Conservation (phyloP, 2,797 vertebrate species). For the Bradypodion pumilum region DNA sequence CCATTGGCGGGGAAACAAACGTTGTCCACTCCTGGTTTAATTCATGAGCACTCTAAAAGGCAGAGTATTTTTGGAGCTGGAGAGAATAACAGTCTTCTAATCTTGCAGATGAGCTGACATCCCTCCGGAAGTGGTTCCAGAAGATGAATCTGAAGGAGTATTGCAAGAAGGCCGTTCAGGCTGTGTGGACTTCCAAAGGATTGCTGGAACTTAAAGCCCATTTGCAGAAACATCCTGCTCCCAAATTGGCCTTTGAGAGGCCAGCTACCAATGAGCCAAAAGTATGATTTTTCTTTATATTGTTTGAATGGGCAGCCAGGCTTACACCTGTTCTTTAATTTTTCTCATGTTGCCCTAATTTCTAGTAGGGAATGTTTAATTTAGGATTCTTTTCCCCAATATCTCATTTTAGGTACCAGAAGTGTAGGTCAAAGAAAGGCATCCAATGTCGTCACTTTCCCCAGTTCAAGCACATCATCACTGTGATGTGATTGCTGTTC, state of each 20-base stretch:
- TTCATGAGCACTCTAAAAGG: neutral
- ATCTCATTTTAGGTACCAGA: neutral
- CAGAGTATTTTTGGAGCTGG: accelerated
- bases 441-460: neutral
- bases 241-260: slow-evolving; percentile 62
- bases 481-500: neutral
- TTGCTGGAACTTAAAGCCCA: slow-evolving; percentile 78
- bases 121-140: slow-evolving; percentile 84
- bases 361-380: neutral
- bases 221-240: slow-evolving; percentile 84
- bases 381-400: neutral
- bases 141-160: slow-evolving; percentile 74
- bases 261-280: slow-evolving; percentile 79
- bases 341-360: neutral
- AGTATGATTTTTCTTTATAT: slow-evolving; percentile 67
- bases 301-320: neutral
- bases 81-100: accelerated
- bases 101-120: slow-evolving; percentile 75
- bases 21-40: no score
- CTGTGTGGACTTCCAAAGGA: slow-evolving; percentile 79
- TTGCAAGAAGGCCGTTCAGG: slow-evolving; percentile 78
- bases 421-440: no score
- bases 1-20: no score
- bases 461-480: neutral
- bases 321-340: neutral